Conservation (phyloP, 2,888 invertebrate species). For the Eumerus sabulonum region DNA sequence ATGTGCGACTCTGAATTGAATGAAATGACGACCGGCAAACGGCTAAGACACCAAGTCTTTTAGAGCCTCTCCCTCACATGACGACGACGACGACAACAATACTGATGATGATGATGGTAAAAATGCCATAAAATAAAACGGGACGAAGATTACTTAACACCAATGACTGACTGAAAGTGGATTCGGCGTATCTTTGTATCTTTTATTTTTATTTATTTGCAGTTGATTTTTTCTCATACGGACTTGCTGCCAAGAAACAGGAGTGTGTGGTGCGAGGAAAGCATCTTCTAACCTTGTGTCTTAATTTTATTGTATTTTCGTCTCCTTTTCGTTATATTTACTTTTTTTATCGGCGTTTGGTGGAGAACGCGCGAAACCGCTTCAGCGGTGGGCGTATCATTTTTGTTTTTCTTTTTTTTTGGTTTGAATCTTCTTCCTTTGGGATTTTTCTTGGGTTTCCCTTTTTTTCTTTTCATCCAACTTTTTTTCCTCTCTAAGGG, state of each 20-base stretch:
- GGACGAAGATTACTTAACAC: conserved; percentile 58
- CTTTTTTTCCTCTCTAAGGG: conserved; percentile 40
- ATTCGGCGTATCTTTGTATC: conserved; percentile 14
- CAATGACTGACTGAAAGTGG: conserved; percentile 38
- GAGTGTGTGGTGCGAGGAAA: conserved; percentile 13
- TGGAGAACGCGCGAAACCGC: not conserved
- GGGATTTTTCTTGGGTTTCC: conserved; percentile 5
- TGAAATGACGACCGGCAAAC: conserved; percentile 41
- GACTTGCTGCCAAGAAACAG: not conserved
- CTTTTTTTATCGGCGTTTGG: conserved; percentile 4
- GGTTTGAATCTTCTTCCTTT: too few relatives aligned
- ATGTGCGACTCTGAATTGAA: conserved; percentile 52
- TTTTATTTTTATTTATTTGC: not conserved
- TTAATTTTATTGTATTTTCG: conserved; percentile 59
- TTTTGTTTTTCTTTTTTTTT: conserved; percentile 4
- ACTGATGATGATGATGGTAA: conserved; percentile 43
- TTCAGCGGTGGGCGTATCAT: conserved; percentile 2
- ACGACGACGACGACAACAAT: conserved; percentile 39
- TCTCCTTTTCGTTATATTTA: conserved; percentile 38
- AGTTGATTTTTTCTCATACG: not conserved
- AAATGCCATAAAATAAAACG: conserved; percentile 54
- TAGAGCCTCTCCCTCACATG: too few relatives aligned
- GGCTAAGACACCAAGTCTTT: conserved; percentile 39
- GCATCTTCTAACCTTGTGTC: conserved; percentile 57
- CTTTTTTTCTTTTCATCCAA: conserved; percentile 31